Evolutionary conservation across 2,888 invertebrate genomes (phyloP).

Genomic region (Neoitamus cyanurus): DNA sequence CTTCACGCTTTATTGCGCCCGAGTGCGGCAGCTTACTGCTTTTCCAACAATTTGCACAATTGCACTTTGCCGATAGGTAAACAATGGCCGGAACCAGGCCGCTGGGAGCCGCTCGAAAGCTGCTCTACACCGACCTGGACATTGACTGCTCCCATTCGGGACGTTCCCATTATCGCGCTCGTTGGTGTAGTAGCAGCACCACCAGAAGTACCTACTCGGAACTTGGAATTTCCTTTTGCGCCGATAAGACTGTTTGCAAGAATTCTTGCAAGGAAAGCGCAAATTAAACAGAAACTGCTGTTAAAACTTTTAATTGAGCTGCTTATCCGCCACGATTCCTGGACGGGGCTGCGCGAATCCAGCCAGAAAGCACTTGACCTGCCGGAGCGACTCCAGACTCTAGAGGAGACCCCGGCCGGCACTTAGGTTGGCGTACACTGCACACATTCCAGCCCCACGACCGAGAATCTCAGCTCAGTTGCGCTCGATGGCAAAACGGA

Average conservation of each 20-base stretch:
- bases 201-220: not conserved
- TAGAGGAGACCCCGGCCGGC: not conserved
- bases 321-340: not conserved
- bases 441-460: not conserved
- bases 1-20: not conserved
- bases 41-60: constrained; percentile 17
- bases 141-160: constrained; percentile 18
- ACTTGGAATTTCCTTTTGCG: not conserved
- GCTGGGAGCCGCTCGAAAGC: not conserved
- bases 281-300: constrained; percentile 22
- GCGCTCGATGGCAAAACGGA: not conserved
- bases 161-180: not conserved
- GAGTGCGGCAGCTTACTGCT: not conserved
- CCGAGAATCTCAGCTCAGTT: not conserved
- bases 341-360: not conserved
- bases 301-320: constrained; percentile 28
- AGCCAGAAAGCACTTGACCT: not conserved
- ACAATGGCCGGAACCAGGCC: not conserved
- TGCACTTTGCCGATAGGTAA: constrained; percentile 23
- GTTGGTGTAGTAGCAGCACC: not conserved
- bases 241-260: constrained; percentile 10
- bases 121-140: not conserved
- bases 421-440: not conserved
- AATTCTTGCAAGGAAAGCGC: constrained; percentile 11
- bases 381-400: not conserved